Evolutionary conservation across 2,113 vertebrate genomes (phyloP), one percentile per base, ranked within the genome.

Genomic region (Pseudolaguvia tuberculata): DNA sequence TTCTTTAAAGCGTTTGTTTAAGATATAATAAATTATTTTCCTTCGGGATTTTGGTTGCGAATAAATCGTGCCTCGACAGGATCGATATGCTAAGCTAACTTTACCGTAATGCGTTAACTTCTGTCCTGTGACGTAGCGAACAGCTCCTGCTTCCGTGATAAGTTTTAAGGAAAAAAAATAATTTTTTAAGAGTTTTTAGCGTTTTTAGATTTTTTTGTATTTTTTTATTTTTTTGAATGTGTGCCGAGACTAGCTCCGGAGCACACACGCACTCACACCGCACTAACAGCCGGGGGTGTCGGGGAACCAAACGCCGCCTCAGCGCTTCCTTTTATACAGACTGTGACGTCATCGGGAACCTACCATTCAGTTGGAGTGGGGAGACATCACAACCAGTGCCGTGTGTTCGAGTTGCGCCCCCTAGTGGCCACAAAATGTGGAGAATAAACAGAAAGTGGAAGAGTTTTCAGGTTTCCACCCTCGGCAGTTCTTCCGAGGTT

Each of bases 181-280:
- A 79, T 81, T 82, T 86, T 87, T 87, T 85, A 70, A 66, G 70
- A 48, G 80, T 82, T 87, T 86, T 87, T 81, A 74, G 80, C 20
- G 67, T 74, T 86, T 86, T 59, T 87, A 80, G 75, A 83, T 78
- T 84, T 92, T 92, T 91, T 81, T 92, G 87, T 87, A 81, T 87
- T 89, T 89, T 91, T 90, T 90, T 87, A 87, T 84, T 89, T 91
- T 91, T 92, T 92, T 91, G 89, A 91, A 92, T 86, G 92, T 93
- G 92, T 92, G 91, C 92, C 88, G 90, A 91, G 90, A 86, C 89
- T 85, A 90, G 89, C 91, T 91, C 89, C 85, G 88, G 87, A 90
- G 90, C 92, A 92, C 91, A 92, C 91, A 87, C 89, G 83, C 86
- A 85, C 84, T 85, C 84, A 67, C 86, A 84, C 86, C 84, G 80